Percentiles rank a stretch among this genome's conserved stretches.
phyloP scores from a whole-genome alignment of 2,113 vertebrate genomes.

The Columbina picui region DNA sequence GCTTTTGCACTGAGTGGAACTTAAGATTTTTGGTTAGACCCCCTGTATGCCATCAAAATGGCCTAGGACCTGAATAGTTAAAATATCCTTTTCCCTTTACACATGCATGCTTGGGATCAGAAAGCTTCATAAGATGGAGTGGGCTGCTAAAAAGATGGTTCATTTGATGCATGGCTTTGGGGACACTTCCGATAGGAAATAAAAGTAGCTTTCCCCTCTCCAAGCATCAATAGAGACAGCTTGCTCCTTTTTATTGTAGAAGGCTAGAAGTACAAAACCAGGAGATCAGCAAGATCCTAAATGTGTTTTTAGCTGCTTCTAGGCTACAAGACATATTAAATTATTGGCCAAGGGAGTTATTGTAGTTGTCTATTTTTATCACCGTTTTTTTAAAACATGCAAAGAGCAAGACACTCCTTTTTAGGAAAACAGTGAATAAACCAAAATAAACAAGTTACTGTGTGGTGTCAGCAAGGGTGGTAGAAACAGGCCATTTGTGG shows the following conservation, averaged over 20 bases:
- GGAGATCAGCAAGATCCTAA: background rate
- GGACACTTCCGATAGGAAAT: background rate
- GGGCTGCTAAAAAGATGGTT: background rate
- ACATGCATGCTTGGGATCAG: rapidly evolving
- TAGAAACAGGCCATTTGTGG: background rate
- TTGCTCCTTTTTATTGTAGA: background rate
- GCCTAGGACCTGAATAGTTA: background rate
- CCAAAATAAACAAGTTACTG: slow-evolving; percentile 38
- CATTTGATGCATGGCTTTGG: background rate
- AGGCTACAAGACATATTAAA: background rate
- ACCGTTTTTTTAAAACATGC: background rate
- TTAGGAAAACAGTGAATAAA: slow-evolving; percentile 21
- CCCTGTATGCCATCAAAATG: background rate
- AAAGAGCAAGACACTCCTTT: slow-evolving; percentile 14
- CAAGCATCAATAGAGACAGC: background rate
- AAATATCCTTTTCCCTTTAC: background rate
- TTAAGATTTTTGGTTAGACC: background rate
- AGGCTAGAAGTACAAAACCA: background rate
- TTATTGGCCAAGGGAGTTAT: background rate
- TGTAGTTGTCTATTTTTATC: slow-evolving; percentile 27
- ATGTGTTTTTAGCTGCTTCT: background rate
- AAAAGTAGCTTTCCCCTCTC: background rate
- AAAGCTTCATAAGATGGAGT: background rate
- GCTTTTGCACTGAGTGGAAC: background rate
- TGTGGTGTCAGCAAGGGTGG: background rate